Percentiles rank a stretch among this genome's conserved stretches.
These are phyloP conservation scores for Oscheius sp. DNA, from an alignment of 2,888 invertebrate genomes.

Conservation along the genomic window DNA sequence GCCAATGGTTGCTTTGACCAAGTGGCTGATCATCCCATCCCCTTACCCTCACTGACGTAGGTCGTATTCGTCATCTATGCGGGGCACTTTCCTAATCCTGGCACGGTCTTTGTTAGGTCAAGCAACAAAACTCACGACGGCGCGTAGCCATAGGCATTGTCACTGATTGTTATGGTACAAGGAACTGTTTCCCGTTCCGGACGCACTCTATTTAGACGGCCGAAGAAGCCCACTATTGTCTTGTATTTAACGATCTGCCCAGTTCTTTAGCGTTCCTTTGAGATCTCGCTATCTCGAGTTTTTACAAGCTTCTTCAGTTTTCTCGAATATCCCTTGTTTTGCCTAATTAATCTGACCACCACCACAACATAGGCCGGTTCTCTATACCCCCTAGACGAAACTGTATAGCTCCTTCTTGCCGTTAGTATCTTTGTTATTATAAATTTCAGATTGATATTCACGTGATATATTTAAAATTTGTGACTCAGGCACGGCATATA, in stretches of 20 bases:
- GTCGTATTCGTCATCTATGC: neutral
- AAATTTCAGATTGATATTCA: too few relatives aligned
- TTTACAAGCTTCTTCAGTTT: too few relatives aligned
- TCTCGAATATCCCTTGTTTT: too few relatives aligned
- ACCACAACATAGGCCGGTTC: too few relatives aligned
- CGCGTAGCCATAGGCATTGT: slow-evolving; percentile 16
- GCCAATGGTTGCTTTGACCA: slow-evolving; percentile 6
- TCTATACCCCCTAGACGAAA: too few relatives aligned
- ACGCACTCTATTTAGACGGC: slow-evolving; percentile 7
- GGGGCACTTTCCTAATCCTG: slow-evolving; percentile 13
- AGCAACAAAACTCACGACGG: too few relatives aligned
- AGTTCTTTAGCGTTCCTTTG: neutral
- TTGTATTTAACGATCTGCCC: neutral
- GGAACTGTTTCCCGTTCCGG: slow-evolving; percentile 15
- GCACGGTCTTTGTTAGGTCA: slow-evolving; percentile 8
- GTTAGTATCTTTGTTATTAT: too few relatives aligned
- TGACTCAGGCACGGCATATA: too few relatives aligned
- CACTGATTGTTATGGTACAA: slow-evolving; percentile 9
- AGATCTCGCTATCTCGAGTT: slow-evolving; percentile 2
- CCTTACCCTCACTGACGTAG: slow-evolving; percentile 1
- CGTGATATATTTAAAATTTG: too few relatives aligned
- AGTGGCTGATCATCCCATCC: neutral
- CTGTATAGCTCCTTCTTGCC: too few relatives aligned
- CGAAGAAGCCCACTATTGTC: neutral
- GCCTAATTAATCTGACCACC: too few relatives aligned